Base-by-base conservation (phyloP, 2,113 vertebrate genomes). In the Lepisosteus osseus region DNA sequence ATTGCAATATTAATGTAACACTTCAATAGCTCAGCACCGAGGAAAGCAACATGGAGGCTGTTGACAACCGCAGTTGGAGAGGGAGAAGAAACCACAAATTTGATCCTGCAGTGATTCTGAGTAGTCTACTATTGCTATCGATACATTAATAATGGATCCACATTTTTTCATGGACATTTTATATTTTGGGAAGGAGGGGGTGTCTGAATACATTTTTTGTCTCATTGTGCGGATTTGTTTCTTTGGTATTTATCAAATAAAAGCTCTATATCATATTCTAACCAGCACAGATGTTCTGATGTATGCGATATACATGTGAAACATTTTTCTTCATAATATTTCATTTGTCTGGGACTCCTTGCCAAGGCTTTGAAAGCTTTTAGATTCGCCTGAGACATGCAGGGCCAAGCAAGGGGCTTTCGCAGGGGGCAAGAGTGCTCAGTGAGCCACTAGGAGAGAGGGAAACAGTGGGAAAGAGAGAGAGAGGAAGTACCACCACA, bases 291-390 rank as follows among this genome's bases (percentile, higher is more conserved):
- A 29, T 29, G 29, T 29, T 29, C 29, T 29, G 29, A 29, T 29
- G 29, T 29, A 29, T 29, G 29, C 29, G 29, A 29, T 29, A 29
- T 29, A 29, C 29, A 29, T 29, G 29, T 29, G 47, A 51, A 2
- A 56, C 77, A 85, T 78, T 64, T 45, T 55, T 15, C 17, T 44
- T 12, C 68, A 1, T 51, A 51, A 51, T 3, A 47, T 4, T 70
- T 80, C 83, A 82, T 93, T 86, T 89, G 88, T 92, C 91, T 92
- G 87, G 84, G 76, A 92, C 85, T 93, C 29, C 40, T 70, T 82
- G 75, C 41, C 68, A 70, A 78, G 29, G 76, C 73, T 40, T 74
- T 72, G 71, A 67, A 57, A 67, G 69, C 68, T 77, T 76, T 11
- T 63, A 79, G 71, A 78, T 76, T 71, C 67, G 54, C 44, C 73